Evolutionary conservation across 1,140 invertebrate genomes (phyloP), one percentile per base, ranked within the genome.

Genomic region (Magallana gigas): DNA sequence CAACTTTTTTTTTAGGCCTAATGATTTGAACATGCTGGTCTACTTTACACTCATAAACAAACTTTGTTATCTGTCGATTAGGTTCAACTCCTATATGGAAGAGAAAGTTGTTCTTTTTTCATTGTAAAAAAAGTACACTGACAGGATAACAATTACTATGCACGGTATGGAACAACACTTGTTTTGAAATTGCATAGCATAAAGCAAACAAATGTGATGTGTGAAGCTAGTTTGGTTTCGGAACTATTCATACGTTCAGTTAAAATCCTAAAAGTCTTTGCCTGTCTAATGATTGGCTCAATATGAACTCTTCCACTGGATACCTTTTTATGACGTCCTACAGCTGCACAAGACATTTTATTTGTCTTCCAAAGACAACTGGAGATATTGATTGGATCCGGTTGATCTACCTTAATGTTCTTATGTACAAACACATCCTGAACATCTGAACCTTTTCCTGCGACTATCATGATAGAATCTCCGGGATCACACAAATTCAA

Each of bases 371-470:
- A 12, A 91, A 91, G 68, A 48, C 36, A 48, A 48, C 36, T 48
- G 36, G 36, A 48, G 36, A 48, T 48, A 48, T 48, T 48, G 36
- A 5, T 48, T 5, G 36, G 5, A 48, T 48, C 36, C 36, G 36
- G 36, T 48, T 48, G 36, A 48, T 48, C 36, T 48, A 48, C 91
- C 90, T 85, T 18, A 11, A 91, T 83, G 85, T 92, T 56, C 56
- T 23, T 84, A 12, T 71, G 80, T 84, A 87, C 85, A 88, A 90
- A 90, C 48, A 88, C 62, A 82, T 91, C 82, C 62, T 91, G 84
- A 14, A 89, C 87, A 89, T 89, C 84, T 23, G 88, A 90, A 57
- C 87, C 89, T 68, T 89, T 89, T 58, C 90, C 89, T 16, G 87
- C 85, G 86, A 89, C 90, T 6, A 89, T 84, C 48, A 59, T 85